phyloP scores from a whole-genome alignment of 2,888 invertebrate species.

The Hemaris fuciformis region DNA sequence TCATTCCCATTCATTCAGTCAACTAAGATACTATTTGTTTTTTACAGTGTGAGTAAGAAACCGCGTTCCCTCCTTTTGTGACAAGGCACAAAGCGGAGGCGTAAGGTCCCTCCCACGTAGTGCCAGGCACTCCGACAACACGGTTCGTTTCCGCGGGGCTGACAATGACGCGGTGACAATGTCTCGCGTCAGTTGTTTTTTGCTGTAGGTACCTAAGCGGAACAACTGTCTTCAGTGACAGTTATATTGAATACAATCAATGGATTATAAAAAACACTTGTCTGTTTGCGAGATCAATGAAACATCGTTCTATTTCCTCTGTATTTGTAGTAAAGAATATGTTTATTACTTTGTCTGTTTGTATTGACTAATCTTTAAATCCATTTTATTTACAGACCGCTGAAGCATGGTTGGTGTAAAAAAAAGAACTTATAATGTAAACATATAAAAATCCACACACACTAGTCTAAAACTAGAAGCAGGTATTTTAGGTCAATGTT shows the following conservation, averaged over 20 bases:
- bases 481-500: no score
- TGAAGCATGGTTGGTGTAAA: no score
- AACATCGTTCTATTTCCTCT: no score
- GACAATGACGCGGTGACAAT: not conserved
- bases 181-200: constrained; percentile 2
- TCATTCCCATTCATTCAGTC: not conserved
- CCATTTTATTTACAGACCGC: no score
- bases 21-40: not conserved
- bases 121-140: not conserved
- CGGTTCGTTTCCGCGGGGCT: not conserved
- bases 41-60: not conserved
- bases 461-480: no score
- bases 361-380: no score
- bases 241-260: not conserved
- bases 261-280: no score
- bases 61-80: not conserved
- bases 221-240: not conserved
- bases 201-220: not conserved
- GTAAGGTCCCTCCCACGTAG: not conserved
- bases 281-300: no score
- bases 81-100: not conserved
- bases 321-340: no score
- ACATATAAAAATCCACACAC: no score
- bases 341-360: no score
- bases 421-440: no score